Evolutionary conservation across 92 coral and sea anemone species (phyloP).

Genomic region (Phenganax stokvisi): DNA sequence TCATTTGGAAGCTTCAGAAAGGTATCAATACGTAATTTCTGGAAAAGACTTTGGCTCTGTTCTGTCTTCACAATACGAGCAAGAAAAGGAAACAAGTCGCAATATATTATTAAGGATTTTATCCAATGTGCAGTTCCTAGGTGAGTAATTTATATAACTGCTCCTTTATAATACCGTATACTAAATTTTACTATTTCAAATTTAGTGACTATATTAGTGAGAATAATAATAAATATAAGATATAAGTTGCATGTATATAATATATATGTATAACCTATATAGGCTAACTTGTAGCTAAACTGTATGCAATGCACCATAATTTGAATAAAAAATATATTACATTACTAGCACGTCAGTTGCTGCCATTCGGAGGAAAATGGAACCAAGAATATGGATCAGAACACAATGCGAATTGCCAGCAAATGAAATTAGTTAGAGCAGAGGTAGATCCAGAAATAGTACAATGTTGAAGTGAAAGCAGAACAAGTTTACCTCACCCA

Average conservation of each 20-base stretch:
- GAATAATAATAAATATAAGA: no score
- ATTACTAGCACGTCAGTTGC: slow-evolving; percentile 45
- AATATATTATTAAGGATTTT: slow-evolving; percentile 48
- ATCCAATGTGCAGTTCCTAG: slow-evolving; percentile 44
- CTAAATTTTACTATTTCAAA: slow-evolving; percentile 6
- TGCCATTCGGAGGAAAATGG: slow-evolving; percentile 51
- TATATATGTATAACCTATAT: no score
- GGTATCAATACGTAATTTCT: slow-evolving; percentile 37
- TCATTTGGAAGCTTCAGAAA: slow-evolving; percentile 47
- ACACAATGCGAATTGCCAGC: slow-evolving; percentile 49
- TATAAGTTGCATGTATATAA: no score
- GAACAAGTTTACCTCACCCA: slow-evolving; percentile 51
- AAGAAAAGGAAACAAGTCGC: slow-evolving; percentile 43
- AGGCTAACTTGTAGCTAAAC: not conserved
- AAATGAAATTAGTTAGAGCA: slow-evolving; percentile 43
- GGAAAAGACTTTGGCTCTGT: slow-evolving; percentile 49
- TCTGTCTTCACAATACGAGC: slow-evolving; percentile 10
- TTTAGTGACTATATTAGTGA: not conserved
- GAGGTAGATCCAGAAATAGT: slow-evolving; percentile 42
- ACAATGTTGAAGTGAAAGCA: slow-evolving; percentile 45
- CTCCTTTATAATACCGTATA: not conserved
- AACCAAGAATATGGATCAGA: slow-evolving; percentile 38
- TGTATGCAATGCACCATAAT: not conserved
- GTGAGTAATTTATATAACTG: slow-evolving; percentile 20
- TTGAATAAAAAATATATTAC: not conserved